Evolutionary conservation across 2,113 vertebrate species (phyloP).

Genomic region (Syngnathus floridae): DNA sequence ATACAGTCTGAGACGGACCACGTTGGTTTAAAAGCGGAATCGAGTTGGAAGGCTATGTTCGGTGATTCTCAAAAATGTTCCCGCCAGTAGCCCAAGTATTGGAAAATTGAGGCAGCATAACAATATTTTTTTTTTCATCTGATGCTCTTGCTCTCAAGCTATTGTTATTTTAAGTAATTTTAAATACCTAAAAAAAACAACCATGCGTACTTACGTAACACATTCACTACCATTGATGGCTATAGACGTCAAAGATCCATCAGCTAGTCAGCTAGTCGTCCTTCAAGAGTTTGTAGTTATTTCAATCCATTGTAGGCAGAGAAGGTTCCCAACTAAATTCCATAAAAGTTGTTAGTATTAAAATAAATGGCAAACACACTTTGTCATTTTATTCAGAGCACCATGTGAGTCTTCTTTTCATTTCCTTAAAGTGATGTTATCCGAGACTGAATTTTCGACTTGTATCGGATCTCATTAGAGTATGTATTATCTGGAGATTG

Average conservation of each 20-base stretch:
- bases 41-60: background rate
- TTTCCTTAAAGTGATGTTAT: background rate
- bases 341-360: background rate
- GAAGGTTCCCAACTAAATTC: background rate
- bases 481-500: background rate
- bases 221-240: no score
- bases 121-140: no score
- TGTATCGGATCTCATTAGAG: background rate
- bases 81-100: no score
- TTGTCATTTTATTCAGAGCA: background rate
- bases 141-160: no score
- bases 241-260: no score
- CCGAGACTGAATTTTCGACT: background rate
- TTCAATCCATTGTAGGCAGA: no score
- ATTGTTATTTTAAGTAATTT: no score
- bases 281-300: no score
- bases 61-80: background rate
- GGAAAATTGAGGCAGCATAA: no score
- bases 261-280: no score
- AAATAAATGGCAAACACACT: background rate
- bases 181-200: no score
- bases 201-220: no score
- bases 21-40: conserved; percentile 2
- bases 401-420: background rate
- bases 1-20: background rate